These are phyloP conservation scores for Phalera bucephala DNA, from an alignment of 2,888 invertebrate genomes.

Conservation along the genomic window DNA sequence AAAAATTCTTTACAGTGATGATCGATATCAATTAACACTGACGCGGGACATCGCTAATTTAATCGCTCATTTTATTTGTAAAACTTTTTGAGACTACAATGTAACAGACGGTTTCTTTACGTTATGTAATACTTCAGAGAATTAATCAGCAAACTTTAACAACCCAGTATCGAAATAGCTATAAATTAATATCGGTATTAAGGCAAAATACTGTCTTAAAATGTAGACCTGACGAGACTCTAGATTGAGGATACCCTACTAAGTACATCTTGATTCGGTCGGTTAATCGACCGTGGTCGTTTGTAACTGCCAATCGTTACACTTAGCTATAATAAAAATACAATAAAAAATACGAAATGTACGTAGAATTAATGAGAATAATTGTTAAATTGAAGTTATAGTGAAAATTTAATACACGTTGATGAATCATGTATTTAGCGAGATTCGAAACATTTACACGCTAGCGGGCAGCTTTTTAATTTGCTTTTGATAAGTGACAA, in stretches of 20 bases:
- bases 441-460: conserved; percentile 40
- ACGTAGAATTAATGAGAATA: conserved; percentile 67
- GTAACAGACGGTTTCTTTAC: too few species aligned
- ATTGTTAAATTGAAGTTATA: conserved; percentile 77
- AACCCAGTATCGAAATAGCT: too few species aligned
- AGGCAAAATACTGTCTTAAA: too few species aligned
- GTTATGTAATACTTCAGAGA: too few species aligned
- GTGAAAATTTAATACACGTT: conserved; percentile 80
- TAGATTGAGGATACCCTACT: conserved; percentile 16
- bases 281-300: conserved; percentile 36
- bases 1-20: too few species aligned
- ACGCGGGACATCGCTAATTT: too few species aligned
- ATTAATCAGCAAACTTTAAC: too few species aligned
- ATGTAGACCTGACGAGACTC: too few species aligned
- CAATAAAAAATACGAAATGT: conserved; percentile 54
- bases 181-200: too few species aligned
- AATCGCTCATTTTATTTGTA: too few species aligned
- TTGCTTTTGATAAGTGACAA: conserved; percentile 25
- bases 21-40: too few species aligned
- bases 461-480: conserved; percentile 33
- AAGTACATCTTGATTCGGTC: conserved; percentile 42
- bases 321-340: conserved; percentile 55
- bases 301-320: conserved; percentile 73
- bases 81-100: too few species aligned
- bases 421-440: conserved; percentile 61